phyloP scores from a whole-genome alignment of 2,113 vertebrate genomes.

The Otocyon megalotis region DNA sequence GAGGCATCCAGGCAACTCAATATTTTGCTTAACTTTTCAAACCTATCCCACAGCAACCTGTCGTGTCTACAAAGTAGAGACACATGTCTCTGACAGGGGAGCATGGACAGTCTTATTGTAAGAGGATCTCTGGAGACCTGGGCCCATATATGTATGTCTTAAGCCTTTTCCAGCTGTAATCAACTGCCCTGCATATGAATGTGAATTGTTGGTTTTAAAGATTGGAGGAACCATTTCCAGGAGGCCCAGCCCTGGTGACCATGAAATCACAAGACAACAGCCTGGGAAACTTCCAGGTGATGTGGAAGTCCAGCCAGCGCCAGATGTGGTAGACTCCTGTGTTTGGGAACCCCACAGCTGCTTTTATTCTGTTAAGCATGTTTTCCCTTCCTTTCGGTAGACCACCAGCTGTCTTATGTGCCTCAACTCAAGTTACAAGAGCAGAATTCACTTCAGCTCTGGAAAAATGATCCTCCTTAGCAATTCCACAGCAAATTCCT shows the following conservation, averaged over 20 bases:
- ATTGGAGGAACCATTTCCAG: constrained; percentile 32
- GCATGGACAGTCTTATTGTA: constrained; percentile 20
- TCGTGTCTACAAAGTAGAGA: constrained; percentile 14
- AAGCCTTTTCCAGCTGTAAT: constrained; percentile 45
- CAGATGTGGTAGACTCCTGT: constrained; percentile 65
- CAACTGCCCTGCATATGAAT: constrained; percentile 17
- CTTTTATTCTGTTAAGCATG: constrained; percentile 56
- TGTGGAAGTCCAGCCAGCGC: constrained; percentile 21
- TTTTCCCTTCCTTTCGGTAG: constrained; percentile 61
- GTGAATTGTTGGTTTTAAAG: constrained; percentile 38
- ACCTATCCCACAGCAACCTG: not conserved
- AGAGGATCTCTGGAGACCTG: not conserved
- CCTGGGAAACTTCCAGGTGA: constrained; percentile 61
- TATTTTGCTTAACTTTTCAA: constrained; percentile 5
- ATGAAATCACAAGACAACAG: constrained; percentile 69
- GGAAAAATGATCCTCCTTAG: constrained; percentile 59
- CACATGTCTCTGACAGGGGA: not conserved
- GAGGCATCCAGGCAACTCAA: not conserved
- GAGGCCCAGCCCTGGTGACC: constrained; percentile 24
- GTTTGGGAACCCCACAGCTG: constrained; percentile 60
- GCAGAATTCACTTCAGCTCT: constrained; percentile 55
- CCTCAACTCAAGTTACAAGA: constrained; percentile 73
- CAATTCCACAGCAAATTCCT: constrained; percentile 65
- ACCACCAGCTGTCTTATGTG: constrained; percentile 72
- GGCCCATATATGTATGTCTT: not conserved